Evolutionary conservation across 2,113 vertebrate genomes (phyloP), one percentile per base, ranked within the genome.

Genomic region (Eclectus roratus): DNA sequence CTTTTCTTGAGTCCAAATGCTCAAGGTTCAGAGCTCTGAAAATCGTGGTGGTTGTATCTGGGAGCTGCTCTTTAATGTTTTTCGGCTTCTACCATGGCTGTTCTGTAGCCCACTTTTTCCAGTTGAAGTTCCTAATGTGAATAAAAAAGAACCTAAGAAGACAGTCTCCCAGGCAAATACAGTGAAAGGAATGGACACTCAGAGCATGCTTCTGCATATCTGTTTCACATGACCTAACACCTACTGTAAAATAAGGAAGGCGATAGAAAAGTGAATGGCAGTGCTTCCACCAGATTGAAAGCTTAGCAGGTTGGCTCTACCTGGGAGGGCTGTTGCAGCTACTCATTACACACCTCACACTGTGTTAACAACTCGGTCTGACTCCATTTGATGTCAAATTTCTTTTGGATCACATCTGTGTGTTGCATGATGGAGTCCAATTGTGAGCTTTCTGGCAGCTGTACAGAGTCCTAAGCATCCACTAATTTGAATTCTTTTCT

Each of bases 391-490:
- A 68, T 83, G 82, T 47, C 4, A 44, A 79, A 86, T 72, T 90
- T 80, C 76, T 88, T 91, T 84, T 76, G 52, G 71, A 90, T 78
- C 72, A 80, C 69, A 77, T 78, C 80, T 94, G 85, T 90, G 78
- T 87, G 73, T 85, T 78, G 24, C 16, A 27, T 14, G 68, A 96
- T 28, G 20, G 78, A 79, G 65, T 70, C 84, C 80, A 93, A 50
- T 53, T 60, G 72, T 63, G 76, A 94, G 82, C 21, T 52, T 82
- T 91, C 65, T 94, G 93, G 93, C 88, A 91, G 87, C 55, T 94
- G 37, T 47, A 65, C 44, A 49, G 78, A 61, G 55, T 88, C 72
- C 81, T 93, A 88, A 94, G 88, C 65, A 91, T 68, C 52, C 49
- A 39, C 69, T 94, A 74, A 94, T 92, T 44, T 81, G 65, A 86